Percentiles rank a stretch among this genome's conserved stretches.
phyloP scores from a whole-genome alignment of 2,113 vertebrate genomes.

The Myiozetetes cayanensis region DNA sequence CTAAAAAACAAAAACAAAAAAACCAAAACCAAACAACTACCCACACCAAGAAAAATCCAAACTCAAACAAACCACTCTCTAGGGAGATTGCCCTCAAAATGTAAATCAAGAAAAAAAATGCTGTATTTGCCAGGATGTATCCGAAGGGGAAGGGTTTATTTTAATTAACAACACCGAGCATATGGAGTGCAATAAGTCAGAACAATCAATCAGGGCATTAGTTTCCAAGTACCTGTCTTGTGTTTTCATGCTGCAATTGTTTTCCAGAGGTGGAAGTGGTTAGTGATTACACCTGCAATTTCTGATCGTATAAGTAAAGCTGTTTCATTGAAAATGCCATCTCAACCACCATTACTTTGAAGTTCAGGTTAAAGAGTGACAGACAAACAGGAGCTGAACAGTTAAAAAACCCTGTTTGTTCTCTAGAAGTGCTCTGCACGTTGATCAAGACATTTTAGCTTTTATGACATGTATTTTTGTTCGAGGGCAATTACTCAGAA shows the following conservation, averaged over 20 bases:
- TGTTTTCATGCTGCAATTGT: not conserved
- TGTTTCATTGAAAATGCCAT: not conserved
- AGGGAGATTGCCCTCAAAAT: not conserved
- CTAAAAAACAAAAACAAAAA: not conserved
- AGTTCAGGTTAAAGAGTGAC: not conserved
- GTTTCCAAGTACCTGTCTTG: not conserved
- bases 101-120: not conserved
- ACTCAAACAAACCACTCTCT: not conserved
- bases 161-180: constrained; percentile 15
- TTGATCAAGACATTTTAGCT: not conserved
- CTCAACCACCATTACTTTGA: not conserved
- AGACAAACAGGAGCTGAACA: not conserved
- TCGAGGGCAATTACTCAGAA: not conserved
- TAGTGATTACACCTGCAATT: not conserved
- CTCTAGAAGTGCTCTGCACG: not conserved
- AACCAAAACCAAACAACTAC: not conserved
- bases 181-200: not conserved
- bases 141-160: not conserved
- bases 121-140: not conserved
- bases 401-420: not conserved
- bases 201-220: not conserved
- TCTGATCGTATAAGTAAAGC: not conserved
- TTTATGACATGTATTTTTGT: not conserved
- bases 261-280: not conserved
- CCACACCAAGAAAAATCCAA: not conserved